phyloP scores from a whole-genome alignment of 2,888 invertebrate species.

The Pyrrhosoma nymphula region DNA sequence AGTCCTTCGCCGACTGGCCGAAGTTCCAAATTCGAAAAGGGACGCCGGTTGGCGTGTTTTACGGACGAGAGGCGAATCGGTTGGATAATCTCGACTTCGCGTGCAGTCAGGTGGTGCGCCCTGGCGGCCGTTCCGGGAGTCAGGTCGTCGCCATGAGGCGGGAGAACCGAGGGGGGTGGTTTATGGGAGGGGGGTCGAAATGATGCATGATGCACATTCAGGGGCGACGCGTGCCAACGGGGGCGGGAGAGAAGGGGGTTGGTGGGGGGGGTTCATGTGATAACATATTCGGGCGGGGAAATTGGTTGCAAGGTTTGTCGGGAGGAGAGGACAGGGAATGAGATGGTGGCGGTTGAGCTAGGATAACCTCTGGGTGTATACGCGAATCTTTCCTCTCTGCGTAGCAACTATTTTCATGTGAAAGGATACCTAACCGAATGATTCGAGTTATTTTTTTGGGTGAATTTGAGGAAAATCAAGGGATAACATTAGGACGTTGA shows the following conservation, averaged over 20 bases:
- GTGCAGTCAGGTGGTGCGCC: background rate
- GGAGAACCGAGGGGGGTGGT: background rate
- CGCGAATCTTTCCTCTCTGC: too few species aligned
- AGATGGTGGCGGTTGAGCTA: too few species aligned
- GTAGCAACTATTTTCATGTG: too few species aligned
- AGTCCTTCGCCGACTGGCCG: background rate
- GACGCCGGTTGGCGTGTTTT: background rate
- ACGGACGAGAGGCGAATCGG: background rate
- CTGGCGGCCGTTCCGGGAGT: slow-evolving; percentile 27
- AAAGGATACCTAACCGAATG: too few species aligned
- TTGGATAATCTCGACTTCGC: background rate
- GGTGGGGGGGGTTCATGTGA: background rate
- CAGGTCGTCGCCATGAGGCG: slow-evolving; percentile 17
- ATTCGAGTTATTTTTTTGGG: too few species aligned
- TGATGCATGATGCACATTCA: background rate
- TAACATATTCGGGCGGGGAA: too few species aligned
- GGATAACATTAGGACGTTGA: too few species aligned
- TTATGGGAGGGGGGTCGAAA: background rate
- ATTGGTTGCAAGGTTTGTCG: too few species aligned
- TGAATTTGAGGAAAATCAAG: too few species aligned
- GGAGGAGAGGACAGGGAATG: too few species aligned
- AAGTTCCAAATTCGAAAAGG: background rate
- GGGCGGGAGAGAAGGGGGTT: background rate
- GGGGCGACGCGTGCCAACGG: background rate
- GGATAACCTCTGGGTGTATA: too few species aligned